A percentile compares a stretch with the other conserved stretches of the same genome.
These are phyloP conservation scores for Julus scanicus DNA, from an alignment of 2,888 invertebrate genomes.

Conservation along the genomic window DNA sequence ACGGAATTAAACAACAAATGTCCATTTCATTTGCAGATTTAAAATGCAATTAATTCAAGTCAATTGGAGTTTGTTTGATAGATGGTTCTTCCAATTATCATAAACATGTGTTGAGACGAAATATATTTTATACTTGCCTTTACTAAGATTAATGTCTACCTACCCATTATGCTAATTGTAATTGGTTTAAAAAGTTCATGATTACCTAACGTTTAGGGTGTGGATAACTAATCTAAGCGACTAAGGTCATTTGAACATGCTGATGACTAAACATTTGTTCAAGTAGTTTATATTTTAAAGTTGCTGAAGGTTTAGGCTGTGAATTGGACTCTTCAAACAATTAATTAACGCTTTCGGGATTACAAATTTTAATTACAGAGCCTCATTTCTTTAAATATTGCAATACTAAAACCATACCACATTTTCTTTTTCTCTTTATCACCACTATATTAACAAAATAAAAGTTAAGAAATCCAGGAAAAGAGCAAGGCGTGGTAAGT, in stretches of 20 bases:
- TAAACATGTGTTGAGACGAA: too few relatives aligned
- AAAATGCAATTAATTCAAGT: neutral
- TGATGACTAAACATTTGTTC: too few relatives aligned
- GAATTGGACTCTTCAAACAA: neutral
- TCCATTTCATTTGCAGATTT: neutral
- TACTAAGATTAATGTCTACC: too few relatives aligned
- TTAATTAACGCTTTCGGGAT: neutral
- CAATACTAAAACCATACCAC: slow-evolving; percentile 7
- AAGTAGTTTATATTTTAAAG: neutral
- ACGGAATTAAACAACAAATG: neutral
- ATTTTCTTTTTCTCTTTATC: neutral
- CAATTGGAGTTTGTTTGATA: neutral
- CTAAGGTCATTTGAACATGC: too few relatives aligned
- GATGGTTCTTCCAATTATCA: neutral
- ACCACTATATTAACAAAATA: slow-evolving; percentile 2
- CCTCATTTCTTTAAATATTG: neutral
- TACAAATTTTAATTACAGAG: neutral
- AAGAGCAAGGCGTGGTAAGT: slow-evolving; percentile 44
- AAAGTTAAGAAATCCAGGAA: slow-evolving; percentile 44
- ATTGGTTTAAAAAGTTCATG: too few relatives aligned
- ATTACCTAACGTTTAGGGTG: too few relatives aligned
- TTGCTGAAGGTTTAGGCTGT: neutral
- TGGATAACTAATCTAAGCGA: too few relatives aligned
- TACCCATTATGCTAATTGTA: too few relatives aligned
- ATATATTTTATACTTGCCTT: too few relatives aligned